Conservation (phyloP, 2,113 vertebrate species). For the Cyanoderma ruficeps region DNA sequence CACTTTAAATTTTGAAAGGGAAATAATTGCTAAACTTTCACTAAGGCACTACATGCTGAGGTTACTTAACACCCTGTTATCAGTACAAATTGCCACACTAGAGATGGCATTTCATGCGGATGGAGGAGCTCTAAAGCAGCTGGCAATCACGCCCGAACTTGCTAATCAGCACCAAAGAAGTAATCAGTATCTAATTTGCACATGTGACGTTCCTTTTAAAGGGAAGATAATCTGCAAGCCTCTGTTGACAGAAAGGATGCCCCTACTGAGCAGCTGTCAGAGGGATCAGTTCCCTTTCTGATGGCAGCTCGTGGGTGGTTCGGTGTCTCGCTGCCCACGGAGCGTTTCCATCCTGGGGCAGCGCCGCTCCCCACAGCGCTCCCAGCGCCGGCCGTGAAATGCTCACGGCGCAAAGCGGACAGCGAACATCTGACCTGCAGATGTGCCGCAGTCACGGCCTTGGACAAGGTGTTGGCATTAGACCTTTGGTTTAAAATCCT, state of each 20-base stretch:
- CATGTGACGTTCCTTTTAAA: neutral
- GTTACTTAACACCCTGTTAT: neutral
- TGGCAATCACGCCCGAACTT: conserved; percentile 23
- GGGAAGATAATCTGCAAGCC: neutral
- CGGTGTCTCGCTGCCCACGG: neutral
- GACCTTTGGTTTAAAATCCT: neutral
- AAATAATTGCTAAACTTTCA: conserved; percentile 27
- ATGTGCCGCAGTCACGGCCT: neutral
- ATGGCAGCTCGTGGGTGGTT: neutral
- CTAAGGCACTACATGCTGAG: neutral
- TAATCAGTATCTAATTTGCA: conserved; percentile 35
- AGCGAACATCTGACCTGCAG: neutral
- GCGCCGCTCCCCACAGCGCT: neutral
- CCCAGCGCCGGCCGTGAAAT: neutral
- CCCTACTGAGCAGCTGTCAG: neutral
- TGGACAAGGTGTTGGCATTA: neutral
- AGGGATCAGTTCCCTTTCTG: neutral
- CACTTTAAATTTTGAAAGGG: neutral
- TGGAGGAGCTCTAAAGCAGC: neutral
- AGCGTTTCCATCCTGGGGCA: neutral
- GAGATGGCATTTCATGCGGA: neutral
- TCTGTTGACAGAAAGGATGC: neutral
- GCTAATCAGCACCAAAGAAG: conserved; percentile 33
- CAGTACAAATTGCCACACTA: neutral
- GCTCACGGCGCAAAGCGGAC: neutral